Base-by-base conservation (phyloP, 2,888 invertebrate genomes). In the Sthenelais limicola region DNA sequence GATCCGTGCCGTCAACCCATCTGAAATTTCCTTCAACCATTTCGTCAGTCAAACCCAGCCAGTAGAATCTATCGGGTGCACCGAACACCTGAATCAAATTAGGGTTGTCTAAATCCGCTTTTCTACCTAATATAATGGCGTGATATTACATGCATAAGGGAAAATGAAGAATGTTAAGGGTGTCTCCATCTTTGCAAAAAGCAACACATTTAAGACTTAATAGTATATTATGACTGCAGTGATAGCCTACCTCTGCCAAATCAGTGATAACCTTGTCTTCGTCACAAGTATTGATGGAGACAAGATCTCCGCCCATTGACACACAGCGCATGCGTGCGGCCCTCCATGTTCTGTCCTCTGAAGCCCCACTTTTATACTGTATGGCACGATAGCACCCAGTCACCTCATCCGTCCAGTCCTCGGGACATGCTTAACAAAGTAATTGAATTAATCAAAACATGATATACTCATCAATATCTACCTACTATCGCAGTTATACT, bases 1-100 rank as follows among this genome's bases (percentile, higher is more conserved):
- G 43, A 4, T 9, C 21, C 3, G 62, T 32, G 12, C 73, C 71
- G 51, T 73, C 73, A 18, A 30, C 33, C 73, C 73, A 73, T 12
- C 9, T 21, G 32, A 73, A 73, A 3, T 30, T 15, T 26, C 73
- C 73, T 21, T 73, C 73, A 0, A 26, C 24, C 18, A 32, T 38
- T 24, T 38, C 38, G 66, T 73, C 73, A 12, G 51, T 66, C 51
- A 73, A 47, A 0, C 73, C 73, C 0, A 73, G 43, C 73, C 73
- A 73, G 52, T 66, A 70, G 35, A 28, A 71, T 1, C 52, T 2
- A 18, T 71, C 47, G 35, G 49, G 18, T 38, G 1, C n/a, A 38
- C 62, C 62, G 3, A 28, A 24, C 15, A 38, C 24, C 62, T 62
- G 35, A 21, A 5, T 43, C 9, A n/a, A n/a, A n/a, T n/a, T n/a